phyloP scores from a whole-genome alignment of 1,140 invertebrate genomes.

The Leptopilina boulardi region DNA sequence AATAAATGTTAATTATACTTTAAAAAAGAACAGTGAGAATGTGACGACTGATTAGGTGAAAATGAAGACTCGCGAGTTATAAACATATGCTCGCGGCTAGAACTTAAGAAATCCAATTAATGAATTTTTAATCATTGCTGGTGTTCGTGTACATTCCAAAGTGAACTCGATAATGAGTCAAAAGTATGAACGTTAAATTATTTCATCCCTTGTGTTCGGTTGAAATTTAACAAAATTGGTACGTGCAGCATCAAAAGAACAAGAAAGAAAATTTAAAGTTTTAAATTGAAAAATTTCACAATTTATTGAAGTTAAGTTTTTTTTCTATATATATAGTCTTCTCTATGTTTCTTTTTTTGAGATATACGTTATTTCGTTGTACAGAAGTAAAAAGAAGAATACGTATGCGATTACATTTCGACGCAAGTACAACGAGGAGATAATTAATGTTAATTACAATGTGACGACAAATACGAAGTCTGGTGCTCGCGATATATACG shows the following conservation, averaged over 20 bases:
- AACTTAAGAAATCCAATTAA: constrained; percentile 36
- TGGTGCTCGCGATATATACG: constrained; percentile 42
- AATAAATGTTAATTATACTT: constrained; percentile 27
- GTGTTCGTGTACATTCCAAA: constrained; percentile 18
- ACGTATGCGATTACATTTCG: constrained; percentile 29
- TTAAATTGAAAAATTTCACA: constrained; percentile 30
- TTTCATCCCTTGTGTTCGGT: not conserved
- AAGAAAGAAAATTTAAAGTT: constrained; percentile 14
- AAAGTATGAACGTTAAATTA: constrained; percentile 21
- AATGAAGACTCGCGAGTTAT: not conserved
- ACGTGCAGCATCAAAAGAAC: too few relatives aligned
- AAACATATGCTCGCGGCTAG: not conserved
- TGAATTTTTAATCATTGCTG: constrained; percentile 42
- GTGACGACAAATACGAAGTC: constrained; percentile 39
- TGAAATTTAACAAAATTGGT: not conserved
- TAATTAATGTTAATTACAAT: constrained; percentile 54
- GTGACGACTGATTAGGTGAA: constrained; percentile 22
- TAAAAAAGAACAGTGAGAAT: constrained; percentile 5
- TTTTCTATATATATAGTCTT: not conserved
- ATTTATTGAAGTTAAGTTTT: not conserved
- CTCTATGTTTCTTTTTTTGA: not conserved
- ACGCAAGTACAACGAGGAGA: constrained; percentile 58
- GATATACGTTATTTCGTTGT: constrained; percentile 9
- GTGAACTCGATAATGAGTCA: not conserved
- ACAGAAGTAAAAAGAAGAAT: constrained; percentile 35